Percentiles rank a stretch among this genome's conserved stretches.
Conservation (phyloP, 1,140 invertebrate species). For the Rhagoletis pomonella region DNA sequence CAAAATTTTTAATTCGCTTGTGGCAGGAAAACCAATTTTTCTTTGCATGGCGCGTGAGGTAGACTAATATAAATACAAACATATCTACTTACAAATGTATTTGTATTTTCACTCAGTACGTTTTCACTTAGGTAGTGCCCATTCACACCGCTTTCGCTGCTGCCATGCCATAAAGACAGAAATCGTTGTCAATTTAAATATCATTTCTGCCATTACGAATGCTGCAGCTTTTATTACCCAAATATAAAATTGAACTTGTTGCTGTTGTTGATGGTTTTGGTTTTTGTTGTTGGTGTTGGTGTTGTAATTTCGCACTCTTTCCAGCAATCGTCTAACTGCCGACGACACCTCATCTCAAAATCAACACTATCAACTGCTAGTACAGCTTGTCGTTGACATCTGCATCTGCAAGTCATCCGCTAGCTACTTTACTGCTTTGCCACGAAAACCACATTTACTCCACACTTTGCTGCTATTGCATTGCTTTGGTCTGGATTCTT, state of each 20-base stretch:
- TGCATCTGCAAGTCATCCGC: conserved; percentile 33
- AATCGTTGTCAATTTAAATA: conserved; percentile 46
- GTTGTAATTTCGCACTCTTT: background rate
- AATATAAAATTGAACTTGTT: too few relatives aligned
- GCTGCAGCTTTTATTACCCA: too few relatives aligned
- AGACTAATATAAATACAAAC: too few relatives aligned
- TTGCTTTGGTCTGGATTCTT: background rate
- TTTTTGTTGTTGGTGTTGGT: background rate
- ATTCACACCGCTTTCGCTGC: background rate
- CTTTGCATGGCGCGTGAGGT: too few relatives aligned
- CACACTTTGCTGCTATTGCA: background rate
- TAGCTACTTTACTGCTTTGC: conserved; percentile 26
- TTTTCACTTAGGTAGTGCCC: too few relatives aligned
- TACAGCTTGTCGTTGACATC: background rate
- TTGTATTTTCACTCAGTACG: too few relatives aligned
- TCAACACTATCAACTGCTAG: too few relatives aligned
- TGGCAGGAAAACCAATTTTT: too few relatives aligned
- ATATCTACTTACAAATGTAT: too few relatives aligned
- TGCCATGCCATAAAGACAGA: background rate
- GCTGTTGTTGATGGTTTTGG: too few relatives aligned
- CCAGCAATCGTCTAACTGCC: background rate
- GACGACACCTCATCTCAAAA: background rate
- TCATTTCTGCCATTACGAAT: background rate
- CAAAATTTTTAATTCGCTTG: too few relatives aligned
- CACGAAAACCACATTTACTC: conserved; percentile 15